Evolutionary conservation across 1,140 invertebrate genomes (phyloP).

Genomic region (Tetramorium simillimum): DNA sequence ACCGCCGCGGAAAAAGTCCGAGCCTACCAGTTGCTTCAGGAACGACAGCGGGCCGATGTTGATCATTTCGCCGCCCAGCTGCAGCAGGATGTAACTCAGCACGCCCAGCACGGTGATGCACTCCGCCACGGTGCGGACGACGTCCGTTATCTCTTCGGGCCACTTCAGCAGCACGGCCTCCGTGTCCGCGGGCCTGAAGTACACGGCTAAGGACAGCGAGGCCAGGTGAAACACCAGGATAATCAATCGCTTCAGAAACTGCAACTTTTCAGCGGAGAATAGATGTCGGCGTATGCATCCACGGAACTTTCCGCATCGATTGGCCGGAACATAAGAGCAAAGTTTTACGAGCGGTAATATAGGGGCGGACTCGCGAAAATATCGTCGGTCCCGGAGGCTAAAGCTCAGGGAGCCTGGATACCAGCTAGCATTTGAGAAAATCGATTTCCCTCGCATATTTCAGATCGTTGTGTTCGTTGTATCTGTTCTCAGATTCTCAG

Average conservation of each 20-base stretch:
- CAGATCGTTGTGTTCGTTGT: background rate
- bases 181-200: constrained; percentile 90
- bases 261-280: constrained; percentile 83
- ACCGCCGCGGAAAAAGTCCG: background rate
- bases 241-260: constrained; percentile 96
- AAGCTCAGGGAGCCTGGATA: background rate
- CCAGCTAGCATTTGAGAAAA: background rate
- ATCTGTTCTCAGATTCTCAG: background rate
- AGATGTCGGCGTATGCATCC: constrained; percentile 43
- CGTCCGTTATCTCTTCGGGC: constrained; percentile 85
- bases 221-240: constrained; percentile 95
- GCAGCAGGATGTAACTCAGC: constrained; percentile 94
- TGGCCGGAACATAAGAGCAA: constrained; percentile 51
- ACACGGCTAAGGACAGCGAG: constrained; percentile 95
- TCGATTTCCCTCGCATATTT: constrained; percentile 29
- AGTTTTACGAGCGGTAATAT: constrained; percentile 42
- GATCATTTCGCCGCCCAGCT: constrained; percentile 97
- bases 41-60: constrained; percentile 97
- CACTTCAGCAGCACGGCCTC: constrained; percentile 87
- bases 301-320: constrained; percentile 54
- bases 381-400: constrained; percentile 27
- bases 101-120: constrained; percentile 94
- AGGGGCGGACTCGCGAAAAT: constrained; percentile 30
- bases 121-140: constrained; percentile 87
- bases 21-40: constrained; percentile 95